A percentile compares a stretch with the other conserved stretches of the same genome.
These are phyloP conservation scores for Neolamprologus longior DNA, from an alignment of 2,113 vertebrate species.

Conservation along the genomic window DNA sequence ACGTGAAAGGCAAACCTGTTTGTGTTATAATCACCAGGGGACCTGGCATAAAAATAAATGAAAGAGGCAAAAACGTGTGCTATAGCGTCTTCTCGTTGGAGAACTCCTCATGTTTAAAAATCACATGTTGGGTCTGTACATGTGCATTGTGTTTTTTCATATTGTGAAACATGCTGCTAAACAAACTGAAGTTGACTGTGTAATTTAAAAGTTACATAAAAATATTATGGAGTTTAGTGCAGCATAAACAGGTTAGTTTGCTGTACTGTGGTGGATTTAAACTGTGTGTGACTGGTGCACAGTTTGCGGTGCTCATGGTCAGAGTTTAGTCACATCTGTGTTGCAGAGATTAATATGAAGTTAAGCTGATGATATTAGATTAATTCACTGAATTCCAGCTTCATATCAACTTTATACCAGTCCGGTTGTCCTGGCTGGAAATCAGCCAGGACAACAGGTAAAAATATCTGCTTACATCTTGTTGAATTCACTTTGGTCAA, in stretches of 20 bases:
- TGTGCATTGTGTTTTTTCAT: neutral
- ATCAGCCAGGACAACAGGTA: neutral
- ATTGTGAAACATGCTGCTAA: neutral
- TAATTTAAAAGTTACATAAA: neutral
- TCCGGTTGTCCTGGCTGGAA: neutral
- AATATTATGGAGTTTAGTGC: neutral
- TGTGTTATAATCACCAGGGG: neutral
- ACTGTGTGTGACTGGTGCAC: neutral
- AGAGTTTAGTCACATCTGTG: neutral
- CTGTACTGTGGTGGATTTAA: neutral
- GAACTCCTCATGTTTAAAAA: neutral
- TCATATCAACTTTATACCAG: neutral
- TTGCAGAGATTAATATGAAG: neutral
- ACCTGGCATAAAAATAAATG: neutral
- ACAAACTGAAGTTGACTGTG: neutral
- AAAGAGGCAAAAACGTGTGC: neutral
- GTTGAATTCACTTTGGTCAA: neutral
- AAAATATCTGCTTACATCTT: neutral
- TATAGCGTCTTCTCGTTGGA: neutral
- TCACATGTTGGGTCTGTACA: neutral
- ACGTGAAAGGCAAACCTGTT: neutral
- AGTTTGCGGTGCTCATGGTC: neutral
- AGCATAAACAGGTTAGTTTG: neutral
- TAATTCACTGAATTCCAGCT: neutral
- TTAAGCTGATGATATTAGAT: neutral